Conservation (phyloP, 2,113 vertebrate genomes). For the Hystrix cristata region DNA sequence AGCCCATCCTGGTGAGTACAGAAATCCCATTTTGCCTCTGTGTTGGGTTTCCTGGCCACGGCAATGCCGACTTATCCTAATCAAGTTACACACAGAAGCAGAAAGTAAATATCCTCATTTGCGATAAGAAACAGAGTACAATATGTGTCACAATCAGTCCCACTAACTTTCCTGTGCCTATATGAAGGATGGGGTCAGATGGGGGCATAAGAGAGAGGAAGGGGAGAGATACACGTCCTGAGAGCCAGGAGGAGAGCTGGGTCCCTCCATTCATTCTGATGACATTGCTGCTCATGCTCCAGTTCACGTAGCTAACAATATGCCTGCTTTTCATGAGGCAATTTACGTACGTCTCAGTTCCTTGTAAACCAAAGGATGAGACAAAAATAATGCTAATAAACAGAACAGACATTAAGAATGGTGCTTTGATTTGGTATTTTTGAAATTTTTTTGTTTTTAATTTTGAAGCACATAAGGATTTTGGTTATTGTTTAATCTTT, state of each 20-base stretch:
- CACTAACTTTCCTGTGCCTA: neutral
- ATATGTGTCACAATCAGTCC: neutral
- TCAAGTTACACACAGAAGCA: neutral
- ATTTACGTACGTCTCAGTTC: neutral
- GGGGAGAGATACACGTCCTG: accelerated
- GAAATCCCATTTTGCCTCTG: neutral
- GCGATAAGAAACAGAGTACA: neutral
- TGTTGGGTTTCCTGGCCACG: neutral
- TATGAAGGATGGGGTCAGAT: neutral
- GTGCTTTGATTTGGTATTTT: neutral
- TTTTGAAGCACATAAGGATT: neutral
- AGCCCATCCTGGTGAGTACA: neutral
- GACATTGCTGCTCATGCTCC: neutral
- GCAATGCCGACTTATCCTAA: neutral
- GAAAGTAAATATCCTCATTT: neutral
- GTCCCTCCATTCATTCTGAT: accelerated
- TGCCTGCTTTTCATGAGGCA: neutral
- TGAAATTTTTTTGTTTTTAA: neutral
- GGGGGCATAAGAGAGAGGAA: neutral
- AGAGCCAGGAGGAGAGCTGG: neutral
- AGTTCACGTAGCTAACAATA: neutral
- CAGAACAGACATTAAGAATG: neutral
- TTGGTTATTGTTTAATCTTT: neutral
- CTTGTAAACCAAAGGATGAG: neutral
- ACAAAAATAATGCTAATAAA: conserved; percentile 2